Percentiles rank a stretch among this genome's conserved stretches.
Conservation (phyloP, 2,113 vertebrate genomes). For the Elephas maximus region DNA sequence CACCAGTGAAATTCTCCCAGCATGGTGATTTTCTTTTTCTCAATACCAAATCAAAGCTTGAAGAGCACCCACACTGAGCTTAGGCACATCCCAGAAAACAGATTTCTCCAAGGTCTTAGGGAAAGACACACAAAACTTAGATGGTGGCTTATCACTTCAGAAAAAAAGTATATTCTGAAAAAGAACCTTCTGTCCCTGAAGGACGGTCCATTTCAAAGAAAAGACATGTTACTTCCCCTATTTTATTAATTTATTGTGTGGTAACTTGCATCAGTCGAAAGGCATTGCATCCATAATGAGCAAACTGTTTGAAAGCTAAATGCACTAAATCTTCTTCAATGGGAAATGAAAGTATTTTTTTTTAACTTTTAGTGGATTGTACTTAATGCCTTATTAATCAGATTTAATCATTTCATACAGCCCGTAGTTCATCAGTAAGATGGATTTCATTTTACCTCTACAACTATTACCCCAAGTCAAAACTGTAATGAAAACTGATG, state of each 20-base stretch:
- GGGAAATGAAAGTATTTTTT: conserved; percentile 60
- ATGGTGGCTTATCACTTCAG: conserved; percentile 14
- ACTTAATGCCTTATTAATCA: conserved; percentile 81
- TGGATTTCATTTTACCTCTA: conserved; percentile 64
- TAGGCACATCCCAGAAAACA: conserved; percentile 30
- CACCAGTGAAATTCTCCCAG: conserved; percentile 37
- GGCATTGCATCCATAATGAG: conserved; percentile 68
- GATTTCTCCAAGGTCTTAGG: conserved; percentile 20
- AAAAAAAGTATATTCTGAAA: conserved; percentile 57
- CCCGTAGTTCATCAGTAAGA: conserved; percentile 72
- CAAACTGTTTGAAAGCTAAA: conserved; percentile 72
- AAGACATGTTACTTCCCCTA: conserved; percentile 47
- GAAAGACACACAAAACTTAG: conserved; percentile 28
- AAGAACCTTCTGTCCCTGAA: conserved; percentile 45
- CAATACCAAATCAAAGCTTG: conserved; percentile 5
- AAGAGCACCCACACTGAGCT: neutral
- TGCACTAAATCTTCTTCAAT: conserved; percentile 75
- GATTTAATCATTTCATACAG: conserved; percentile 77
- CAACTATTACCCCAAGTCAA: conserved; percentile 57
- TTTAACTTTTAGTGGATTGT: conserved; percentile 74
- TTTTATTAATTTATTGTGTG: conserved; percentile 68
- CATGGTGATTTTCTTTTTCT: conserved; percentile 31
- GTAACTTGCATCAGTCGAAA: conserved; percentile 63
- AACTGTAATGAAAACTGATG: conserved; percentile 59
- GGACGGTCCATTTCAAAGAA: conserved; percentile 30